These are phyloP conservation scores for Apis dorsata DNA, from an alignment of 1,140 invertebrate species.

Conservation along the genomic window DNA sequence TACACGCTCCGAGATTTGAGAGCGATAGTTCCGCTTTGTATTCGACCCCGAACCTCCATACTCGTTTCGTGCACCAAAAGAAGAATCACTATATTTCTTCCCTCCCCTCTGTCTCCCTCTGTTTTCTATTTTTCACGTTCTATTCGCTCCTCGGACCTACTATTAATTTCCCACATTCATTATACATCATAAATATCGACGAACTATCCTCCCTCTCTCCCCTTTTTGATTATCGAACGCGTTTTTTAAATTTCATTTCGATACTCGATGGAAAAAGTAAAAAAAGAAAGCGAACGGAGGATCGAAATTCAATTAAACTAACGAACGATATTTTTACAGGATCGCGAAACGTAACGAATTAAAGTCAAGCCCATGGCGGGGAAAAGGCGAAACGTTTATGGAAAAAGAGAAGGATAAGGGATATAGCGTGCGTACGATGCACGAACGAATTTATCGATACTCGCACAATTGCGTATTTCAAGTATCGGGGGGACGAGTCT, in stretches of 20 bases:
- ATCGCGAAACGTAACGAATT: background rate
- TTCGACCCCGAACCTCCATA: background rate
- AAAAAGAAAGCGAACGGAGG: no score
- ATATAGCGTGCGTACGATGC: background rate
- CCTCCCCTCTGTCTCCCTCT: no score
- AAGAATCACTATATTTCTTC: background rate
- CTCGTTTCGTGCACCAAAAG: background rate
- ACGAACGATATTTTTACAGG: background rate
- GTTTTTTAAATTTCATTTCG: background rate
- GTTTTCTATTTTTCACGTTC: background rate
- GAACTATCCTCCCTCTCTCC: background rate
- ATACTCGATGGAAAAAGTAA: background rate
- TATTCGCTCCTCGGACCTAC: no score
- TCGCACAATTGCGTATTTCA: background rate
- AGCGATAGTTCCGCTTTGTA: slow-evolving; percentile 14
- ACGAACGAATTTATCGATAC: slow-evolving; percentile 14
- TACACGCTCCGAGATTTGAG: slow-evolving; percentile 2
- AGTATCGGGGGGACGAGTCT: background rate
- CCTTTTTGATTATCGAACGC: background rate
- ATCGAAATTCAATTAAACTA: slow-evolving; percentile 4
- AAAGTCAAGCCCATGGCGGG: background rate
- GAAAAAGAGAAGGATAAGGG: background rate
- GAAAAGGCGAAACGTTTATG: background rate
- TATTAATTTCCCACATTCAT: background rate
- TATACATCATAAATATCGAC: no score